Evolutionary conservation across 2,113 vertebrate genomes (phyloP).

Genomic region (Bombycilla garrulus): DNA sequence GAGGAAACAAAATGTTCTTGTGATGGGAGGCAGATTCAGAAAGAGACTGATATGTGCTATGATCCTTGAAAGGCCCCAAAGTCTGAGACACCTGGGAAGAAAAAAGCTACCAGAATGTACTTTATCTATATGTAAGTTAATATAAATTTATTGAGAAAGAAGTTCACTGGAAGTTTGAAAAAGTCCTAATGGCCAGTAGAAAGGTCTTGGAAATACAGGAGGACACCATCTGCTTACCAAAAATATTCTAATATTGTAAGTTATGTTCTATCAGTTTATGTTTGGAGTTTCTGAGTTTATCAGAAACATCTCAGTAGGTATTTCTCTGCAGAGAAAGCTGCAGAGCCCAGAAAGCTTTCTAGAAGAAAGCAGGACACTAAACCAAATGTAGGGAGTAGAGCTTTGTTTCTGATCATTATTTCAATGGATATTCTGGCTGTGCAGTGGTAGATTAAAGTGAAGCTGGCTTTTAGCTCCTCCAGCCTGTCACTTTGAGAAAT

Average conservation of each 20-base stretch:
- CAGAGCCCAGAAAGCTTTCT: neutral
- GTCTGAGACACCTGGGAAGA: neutral
- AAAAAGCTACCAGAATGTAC: neutral
- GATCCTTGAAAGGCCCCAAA: neutral
- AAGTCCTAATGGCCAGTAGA: neutral
- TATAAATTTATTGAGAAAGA: neutral
- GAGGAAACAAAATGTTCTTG: rapidly evolving
- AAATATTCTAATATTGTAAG: neutral
- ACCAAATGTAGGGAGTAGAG: neutral
- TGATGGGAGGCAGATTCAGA: neutral
- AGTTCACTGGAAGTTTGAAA: neutral
- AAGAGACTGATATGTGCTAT: neutral
- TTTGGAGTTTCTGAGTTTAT: neutral
- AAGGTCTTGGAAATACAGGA: neutral
- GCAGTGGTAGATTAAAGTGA: neutral
- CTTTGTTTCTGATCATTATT: neutral
- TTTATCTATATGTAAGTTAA: neutral
- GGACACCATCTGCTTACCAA: neutral
- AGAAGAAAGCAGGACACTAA: neutral
- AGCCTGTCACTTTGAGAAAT: neutral
- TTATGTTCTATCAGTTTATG: neutral
- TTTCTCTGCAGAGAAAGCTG: neutral
- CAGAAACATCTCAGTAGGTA: neutral
- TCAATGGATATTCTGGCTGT: neutral
- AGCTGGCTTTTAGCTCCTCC: neutral